Evolutionary conservation across 2,888 invertebrate genomes (phyloP).

Genomic region (Rhagophthalmus giganteus): DNA sequence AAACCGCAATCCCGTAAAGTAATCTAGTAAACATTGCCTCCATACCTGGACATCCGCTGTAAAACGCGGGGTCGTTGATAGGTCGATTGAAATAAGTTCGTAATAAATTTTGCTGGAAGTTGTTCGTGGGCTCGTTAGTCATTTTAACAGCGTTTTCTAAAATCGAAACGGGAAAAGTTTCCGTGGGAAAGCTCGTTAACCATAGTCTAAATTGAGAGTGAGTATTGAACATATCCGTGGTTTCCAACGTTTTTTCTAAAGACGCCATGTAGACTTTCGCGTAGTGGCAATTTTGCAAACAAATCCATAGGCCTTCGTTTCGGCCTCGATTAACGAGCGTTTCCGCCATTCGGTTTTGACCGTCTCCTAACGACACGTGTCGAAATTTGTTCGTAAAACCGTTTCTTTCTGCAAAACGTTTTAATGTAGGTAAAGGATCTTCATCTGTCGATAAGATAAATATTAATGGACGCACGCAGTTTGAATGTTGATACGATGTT

Average conservation of each 20-base stretch:
- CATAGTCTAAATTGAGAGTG: slow-evolving; percentile 78
- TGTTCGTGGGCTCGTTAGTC: slow-evolving; percentile 91
- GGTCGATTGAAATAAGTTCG: slow-evolving; percentile 86
- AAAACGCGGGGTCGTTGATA: slow-evolving; percentile 80
- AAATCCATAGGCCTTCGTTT: slow-evolving; percentile 76
- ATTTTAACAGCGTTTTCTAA: slow-evolving; percentile 90
- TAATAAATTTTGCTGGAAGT: slow-evolving; percentile 80
- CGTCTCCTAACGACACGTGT: slow-evolving; percentile 82
- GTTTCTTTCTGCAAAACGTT: slow-evolving; percentile 76
- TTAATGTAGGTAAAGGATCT: slow-evolving; percentile 77
- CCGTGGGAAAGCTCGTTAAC: slow-evolving; percentile 88
- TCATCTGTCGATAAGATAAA: slow-evolving; percentile 83
- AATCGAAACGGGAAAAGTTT: slow-evolving; percentile 82
- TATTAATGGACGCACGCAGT: slow-evolving; percentile 72
- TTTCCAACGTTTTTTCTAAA: slow-evolving; percentile 76
- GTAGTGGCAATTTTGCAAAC: slow-evolving; percentile 84
- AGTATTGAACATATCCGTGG: slow-evolving; percentile 69
- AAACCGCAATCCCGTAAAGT: slow-evolving; percentile 79
- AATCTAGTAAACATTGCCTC: slow-evolving; percentile 77
- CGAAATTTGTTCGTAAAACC: slow-evolving; percentile 64
- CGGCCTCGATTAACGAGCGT: slow-evolving; percentile 71
- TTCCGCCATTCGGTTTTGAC: slow-evolving; percentile 73
- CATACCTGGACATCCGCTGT: slow-evolving; percentile 74
- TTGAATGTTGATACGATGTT: slow-evolving; percentile 76
- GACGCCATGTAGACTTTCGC: slow-evolving; percentile 80